A percentile compares a stretch with the other conserved stretches of the same genome.
phyloP scores from a whole-genome alignment of 1,140 invertebrate species.

The Theocolax elegans region DNA sequence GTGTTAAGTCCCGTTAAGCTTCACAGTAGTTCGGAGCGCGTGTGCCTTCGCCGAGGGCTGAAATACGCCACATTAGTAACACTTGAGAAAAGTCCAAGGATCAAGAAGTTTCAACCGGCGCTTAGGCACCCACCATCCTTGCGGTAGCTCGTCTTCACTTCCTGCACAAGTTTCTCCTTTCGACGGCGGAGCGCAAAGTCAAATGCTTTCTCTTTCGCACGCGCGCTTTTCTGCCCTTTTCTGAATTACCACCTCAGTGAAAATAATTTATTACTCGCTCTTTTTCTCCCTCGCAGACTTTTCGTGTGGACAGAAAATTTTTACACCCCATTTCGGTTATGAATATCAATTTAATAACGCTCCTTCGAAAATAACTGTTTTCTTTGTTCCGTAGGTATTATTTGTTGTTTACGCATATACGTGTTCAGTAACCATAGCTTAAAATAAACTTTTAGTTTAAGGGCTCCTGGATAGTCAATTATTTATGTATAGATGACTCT shows the following conservation, averaged over 20 bases:
- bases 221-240: not conserved
- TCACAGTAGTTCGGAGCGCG: conserved; percentile 42
- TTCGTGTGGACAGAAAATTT: too few species aligned
- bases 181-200: conserved; percentile 8
- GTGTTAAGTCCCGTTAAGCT: conserved; percentile 45
- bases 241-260: not conserved
- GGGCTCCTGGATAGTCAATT: too few species aligned
- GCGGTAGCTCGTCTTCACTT: not conserved
- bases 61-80: conserved; percentile 52
- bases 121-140: conserved; percentile 1
- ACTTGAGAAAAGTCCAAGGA: conserved; percentile 52
- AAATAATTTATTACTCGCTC: conserved; percentile 22
- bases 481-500: too few species aligned
- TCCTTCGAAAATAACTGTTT: too few species aligned
- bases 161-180: not conserved
- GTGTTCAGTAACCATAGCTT: too few species aligned
- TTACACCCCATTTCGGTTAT: too few species aligned
- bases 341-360: too few species aligned
- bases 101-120: conserved; percentile 48
- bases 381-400: too few species aligned
- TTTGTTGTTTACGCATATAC: too few species aligned
- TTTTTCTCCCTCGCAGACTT: not conserved
- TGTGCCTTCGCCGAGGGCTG: conserved; percentile 5
- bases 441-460: too few species aligned
- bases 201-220: conserved; percentile 1